Base-by-base conservation (phyloP, 2,888 invertebrate genomes). In the Eustalomyia histrio region DNA sequence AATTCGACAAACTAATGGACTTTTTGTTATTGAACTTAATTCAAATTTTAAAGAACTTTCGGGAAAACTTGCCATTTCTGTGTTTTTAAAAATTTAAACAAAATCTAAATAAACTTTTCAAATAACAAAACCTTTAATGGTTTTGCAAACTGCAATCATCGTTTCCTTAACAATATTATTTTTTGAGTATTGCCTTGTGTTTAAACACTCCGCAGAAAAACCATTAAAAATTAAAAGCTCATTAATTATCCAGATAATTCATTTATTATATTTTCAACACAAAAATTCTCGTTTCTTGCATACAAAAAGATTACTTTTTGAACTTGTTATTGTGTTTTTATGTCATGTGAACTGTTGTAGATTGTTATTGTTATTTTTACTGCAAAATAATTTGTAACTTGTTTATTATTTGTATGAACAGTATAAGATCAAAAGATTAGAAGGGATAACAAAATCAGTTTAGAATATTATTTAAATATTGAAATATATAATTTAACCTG, bases 191-290 rank as follows among this genome's bases (percentile, higher is more conserved):
- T 53, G 18, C 55, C 52, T 47, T 16, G 64, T 35, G 17, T 47
- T 67, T 7, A 55, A 67, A 33, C 61, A 53, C 85, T 83, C 80
- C 84, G 85, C 63, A 63, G 50, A 68, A 57, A 35, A 67, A 69
- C 33, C 57, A 88, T 89, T 88, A 85, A 89, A 87, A 88, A 88
- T 89, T 89, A 88, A 88, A 89, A 89, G 86, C 87, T 89, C 88
- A 89, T 89, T 88, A 88, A 88, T 89, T 88, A 89, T 83, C 83
- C 85, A 86, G 87, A 89, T 88, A 88, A 89, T 88, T 87, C 87
- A 88, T 89, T 89, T 86, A 85, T 88, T 87, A 87, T 86, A 85
- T 84, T 87, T 88, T 89, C 87, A 88, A 88, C 89, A 87, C 87
- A 85, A 71, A 29, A 58, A 53, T 68, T 76, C 64, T 76, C 29